Evolutionary conservation across 2,797 vertebrate genomes (phyloP), one percentile per base, ranked within the genome.

Genomic region (Girardinus metallicus): DNA sequence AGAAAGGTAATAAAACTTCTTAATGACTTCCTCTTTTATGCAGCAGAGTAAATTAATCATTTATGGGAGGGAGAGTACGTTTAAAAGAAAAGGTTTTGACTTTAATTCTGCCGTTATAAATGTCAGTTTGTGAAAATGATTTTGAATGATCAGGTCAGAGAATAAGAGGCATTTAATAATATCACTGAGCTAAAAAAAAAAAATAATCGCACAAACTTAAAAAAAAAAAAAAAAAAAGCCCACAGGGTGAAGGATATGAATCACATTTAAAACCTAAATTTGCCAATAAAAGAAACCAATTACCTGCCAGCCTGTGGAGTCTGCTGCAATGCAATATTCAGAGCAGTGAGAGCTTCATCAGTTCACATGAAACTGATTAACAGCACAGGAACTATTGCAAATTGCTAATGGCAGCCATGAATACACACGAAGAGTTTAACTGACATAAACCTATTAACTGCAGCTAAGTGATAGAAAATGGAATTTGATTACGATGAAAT

Each of bases 211-310:
- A 82, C 44, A 31, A 51, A 15, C 2, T 10, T 9, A 76, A 57
- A 51, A 51, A 18, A 47, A 79, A 55, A 11, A 18, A 49, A 49
- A 47, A 76, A 88, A 82, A 89, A 53, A 29, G 4, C 57, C 4
- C 73, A 83, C 6, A 1, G 74, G 80, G 78, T 31, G n/a, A 43
- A n/a, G 36, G 81, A 60, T 51, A 76, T 81, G 57, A 90, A 87
- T 89, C 78, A 79, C 57, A 82, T 88, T 79, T 83, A 78, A 71
- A 84, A 88, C 5, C 60, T 66, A 76, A 68, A 83, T 84, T 85
- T 71, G 46, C 83, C 81, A 80, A 90, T 86, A 84, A 88, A 88
- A 85, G 83, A 82, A 90, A 87, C 8, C 85, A 74, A 85, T 91
- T 92, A 89, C 76, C 84, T 86, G 78, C 47, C 75, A 80, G 84